These are phyloP conservation scores for Rhizomys pruinosus DNA, from an alignment of 2,113 vertebrate species.

Conservation along the genomic window DNA sequence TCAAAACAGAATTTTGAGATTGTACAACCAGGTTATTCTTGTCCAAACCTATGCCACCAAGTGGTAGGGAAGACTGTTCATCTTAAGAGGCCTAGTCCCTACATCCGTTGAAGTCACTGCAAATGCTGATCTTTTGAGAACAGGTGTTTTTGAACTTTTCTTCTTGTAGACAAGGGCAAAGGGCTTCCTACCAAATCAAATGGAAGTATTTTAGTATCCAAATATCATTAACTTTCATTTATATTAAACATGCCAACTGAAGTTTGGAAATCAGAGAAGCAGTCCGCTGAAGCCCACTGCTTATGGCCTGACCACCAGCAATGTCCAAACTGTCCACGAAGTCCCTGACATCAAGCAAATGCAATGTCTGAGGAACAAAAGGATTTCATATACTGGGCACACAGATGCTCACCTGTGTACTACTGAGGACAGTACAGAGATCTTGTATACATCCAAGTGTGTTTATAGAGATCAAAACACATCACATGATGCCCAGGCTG, in stretches of 20 bases:
- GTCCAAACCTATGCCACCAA: background rate
- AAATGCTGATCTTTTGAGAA: constrained; percentile 89
- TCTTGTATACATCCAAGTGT: constrained; percentile 95
- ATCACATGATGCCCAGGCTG: constrained; percentile 91
- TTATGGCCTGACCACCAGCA: constrained; percentile 89
- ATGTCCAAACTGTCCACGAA: constrained; percentile 89
- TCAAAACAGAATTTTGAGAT: constrained; percentile 42
- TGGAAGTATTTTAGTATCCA: constrained; percentile 85
- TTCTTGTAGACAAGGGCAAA: constrained; percentile 85
- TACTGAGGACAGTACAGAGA: constrained; percentile 93
- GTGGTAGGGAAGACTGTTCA: background rate
- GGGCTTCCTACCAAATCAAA: constrained; percentile 86
- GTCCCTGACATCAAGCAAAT: constrained; percentile 87
- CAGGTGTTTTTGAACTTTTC: constrained; percentile 92
- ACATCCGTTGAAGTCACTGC: constrained; percentile 89
- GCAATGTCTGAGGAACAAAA: constrained; percentile 89
- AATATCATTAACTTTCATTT: constrained; percentile 85
- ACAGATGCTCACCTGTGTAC: constrained; percentile 94
- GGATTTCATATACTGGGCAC: constrained; percentile 91
- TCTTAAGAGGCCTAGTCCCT: background rate
- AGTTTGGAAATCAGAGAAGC: constrained; percentile 91
- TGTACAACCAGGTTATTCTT: constrained; percentile 25
- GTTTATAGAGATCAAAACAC: constrained; percentile 90
- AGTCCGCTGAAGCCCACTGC: constrained; percentile 92
- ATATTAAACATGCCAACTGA: constrained; percentile 92